phyloP scores from a whole-genome alignment of 2,888 invertebrate species.

The Xylocampa areola region DNA sequence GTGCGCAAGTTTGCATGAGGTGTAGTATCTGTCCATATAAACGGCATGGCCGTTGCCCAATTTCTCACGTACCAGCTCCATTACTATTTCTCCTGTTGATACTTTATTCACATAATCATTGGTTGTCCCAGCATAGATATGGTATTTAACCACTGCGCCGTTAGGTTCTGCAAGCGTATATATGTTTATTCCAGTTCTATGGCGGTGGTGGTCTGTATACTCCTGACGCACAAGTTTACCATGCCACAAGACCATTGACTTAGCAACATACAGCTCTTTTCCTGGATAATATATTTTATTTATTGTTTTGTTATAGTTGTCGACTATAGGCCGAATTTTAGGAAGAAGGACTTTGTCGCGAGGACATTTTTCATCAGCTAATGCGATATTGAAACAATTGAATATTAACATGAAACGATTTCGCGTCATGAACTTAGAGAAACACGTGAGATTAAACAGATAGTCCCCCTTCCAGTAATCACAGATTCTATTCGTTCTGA shows the following conservation, averaged over 20 bases:
- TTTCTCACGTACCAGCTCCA: constrained; percentile 12
- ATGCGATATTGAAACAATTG: constrained; percentile 15
- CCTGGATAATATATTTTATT: constrained; percentile 35
- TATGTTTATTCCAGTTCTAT: constrained; percentile 9
- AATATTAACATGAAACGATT: constrained; percentile 36
- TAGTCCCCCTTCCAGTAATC: constrained; percentile 38
- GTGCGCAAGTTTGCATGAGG: constrained; percentile 23
- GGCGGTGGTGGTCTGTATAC: constrained; percentile 5
- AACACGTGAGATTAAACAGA: constrained; percentile 32
- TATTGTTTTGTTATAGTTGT: constrained; percentile 34
- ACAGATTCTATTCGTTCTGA: constrained; percentile 16
- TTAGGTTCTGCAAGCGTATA: constrained; percentile 31
- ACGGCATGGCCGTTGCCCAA: constrained; percentile 24
- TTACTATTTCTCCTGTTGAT: constrained; percentile 5
- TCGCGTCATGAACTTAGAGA: constrained; percentile 32
- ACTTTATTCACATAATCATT: constrained; percentile 5
- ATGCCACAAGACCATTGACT: constrained; percentile 24
- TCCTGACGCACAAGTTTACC: constrained; percentile 20
- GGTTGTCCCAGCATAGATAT: constrained; percentile 11
- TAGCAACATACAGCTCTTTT: constrained; percentile 28
- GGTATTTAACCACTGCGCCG: constrained; percentile 29
- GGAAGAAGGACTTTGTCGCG: background rate
- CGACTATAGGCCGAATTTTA: constrained; percentile 22
- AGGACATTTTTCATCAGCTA: no score
- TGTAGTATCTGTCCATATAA: constrained; percentile 44